These are phyloP conservation scores for Notolabrus celidotus DNA, from an alignment of 2,797 vertebrate species.

Conservation along the genomic window DNA sequence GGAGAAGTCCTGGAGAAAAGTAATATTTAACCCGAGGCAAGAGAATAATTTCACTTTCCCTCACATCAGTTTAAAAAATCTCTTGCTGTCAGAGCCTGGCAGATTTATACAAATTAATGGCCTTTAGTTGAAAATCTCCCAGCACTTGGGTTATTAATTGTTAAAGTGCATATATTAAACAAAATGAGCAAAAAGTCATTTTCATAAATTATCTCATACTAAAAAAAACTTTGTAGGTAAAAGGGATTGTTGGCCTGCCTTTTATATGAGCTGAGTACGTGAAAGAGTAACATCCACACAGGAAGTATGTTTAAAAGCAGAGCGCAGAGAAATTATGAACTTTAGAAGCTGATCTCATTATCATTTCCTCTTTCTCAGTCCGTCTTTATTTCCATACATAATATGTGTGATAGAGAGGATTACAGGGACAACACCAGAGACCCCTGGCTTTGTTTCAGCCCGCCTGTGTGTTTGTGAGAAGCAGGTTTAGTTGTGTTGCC, in stretches of 20 bases:
- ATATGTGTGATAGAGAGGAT: not conserved
- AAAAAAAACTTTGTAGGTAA: slow-evolving; percentile 66
- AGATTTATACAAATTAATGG: slow-evolving; percentile 91
- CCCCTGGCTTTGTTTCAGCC: not conserved
- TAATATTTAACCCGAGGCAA: slow-evolving; percentile 89
- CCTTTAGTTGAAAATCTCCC: slow-evolving; percentile 88
- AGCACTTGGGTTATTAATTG: slow-evolving; percentile 89
- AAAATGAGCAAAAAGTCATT: slow-evolving; percentile 91
- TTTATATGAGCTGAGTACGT: slow-evolving; percentile 42
- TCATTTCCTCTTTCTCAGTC: slow-evolving; percentile 7
- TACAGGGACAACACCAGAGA: not conserved
- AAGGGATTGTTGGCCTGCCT: slow-evolving; percentile 57
- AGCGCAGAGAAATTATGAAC: slow-evolving; percentile 36
- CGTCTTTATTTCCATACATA: not conserved
- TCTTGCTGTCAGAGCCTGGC: slow-evolving; percentile 84
- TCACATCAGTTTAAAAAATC: slow-evolving; percentile 90
- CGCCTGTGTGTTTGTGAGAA: not conserved
- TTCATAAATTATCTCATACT: slow-evolving; percentile 88
- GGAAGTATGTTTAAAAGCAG: slow-evolving; percentile 16
- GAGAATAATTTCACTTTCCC: slow-evolving; percentile 90
- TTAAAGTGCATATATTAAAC: slow-evolving; percentile 91
- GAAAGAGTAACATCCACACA: slow-evolving; percentile 45
- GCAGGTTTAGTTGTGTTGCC: slow-evolving; percentile 31
- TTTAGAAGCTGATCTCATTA: slow-evolving; percentile 34
- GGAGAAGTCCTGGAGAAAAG: slow-evolving; percentile 84